These are phyloP conservation scores for Potorous gilbertii DNA, from an alignment of 2,797 vertebrate species.

Conservation along the genomic window DNA sequence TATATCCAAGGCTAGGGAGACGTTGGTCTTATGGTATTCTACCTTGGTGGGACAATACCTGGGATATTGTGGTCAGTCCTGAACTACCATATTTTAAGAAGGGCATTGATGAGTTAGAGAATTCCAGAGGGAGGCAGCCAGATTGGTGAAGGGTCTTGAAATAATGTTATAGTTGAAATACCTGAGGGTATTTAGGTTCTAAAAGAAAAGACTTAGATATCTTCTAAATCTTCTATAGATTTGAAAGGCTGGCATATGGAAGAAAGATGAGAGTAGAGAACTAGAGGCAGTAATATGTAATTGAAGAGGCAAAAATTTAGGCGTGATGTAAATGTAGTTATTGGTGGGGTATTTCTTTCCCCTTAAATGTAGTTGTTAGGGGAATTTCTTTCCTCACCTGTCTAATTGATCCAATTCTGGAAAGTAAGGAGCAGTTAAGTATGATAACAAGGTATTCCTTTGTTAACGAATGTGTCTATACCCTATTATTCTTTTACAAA, in stretches of 20 bases:
- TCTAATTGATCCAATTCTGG: background rate
- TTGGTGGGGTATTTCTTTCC: background rate
- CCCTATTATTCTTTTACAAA: background rate
- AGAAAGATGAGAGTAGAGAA: background rate
- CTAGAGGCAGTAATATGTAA: background rate
- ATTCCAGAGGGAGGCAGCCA: background rate
- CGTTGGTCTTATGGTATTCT: background rate
- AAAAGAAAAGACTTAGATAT: background rate
- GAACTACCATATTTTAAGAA: background rate
- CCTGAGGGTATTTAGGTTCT: background rate
- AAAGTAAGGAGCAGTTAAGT: background rate
- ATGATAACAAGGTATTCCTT: background rate
- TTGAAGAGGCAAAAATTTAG: background rate
- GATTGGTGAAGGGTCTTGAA: background rate
- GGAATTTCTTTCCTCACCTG: background rate
- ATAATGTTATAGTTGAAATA: background rate
- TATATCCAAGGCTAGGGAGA: background rate
- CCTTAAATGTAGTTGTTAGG: background rate
- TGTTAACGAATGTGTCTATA: background rate
- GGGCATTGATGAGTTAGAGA: background rate
- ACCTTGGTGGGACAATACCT: background rate
- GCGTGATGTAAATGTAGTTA: background rate
- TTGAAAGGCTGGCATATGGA: background rate
- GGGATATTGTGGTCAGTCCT: background rate
- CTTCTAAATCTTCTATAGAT: background rate